These are phyloP conservation scores for Drosophila buzzatii DNA, from an alignment of 2,888 invertebrate genomes.

Conservation along the genomic window DNA sequence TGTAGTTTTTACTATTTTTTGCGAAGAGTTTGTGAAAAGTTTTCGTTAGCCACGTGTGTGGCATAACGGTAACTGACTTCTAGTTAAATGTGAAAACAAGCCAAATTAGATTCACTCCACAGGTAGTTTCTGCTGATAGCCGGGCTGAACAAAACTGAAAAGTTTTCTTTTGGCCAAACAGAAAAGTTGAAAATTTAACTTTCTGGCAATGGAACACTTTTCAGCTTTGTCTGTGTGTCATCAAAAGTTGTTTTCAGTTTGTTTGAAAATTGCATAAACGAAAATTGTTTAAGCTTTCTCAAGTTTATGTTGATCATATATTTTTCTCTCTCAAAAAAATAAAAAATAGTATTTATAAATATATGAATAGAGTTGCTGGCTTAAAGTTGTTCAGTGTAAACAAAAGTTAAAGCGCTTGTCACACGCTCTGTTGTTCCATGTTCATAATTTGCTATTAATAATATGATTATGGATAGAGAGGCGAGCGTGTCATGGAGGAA, in stretches of 20 bases:
- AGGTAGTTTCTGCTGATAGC: slow-evolving; percentile 36
- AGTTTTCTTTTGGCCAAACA: slow-evolving; percentile 28
- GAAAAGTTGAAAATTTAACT: slow-evolving; percentile 38
- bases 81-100: slow-evolving; percentile 24
- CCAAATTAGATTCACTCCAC: slow-evolving; percentile 49
- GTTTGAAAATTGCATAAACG: slow-evolving; percentile 33
- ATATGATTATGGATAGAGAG: slow-evolving; percentile 45
- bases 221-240: slow-evolving; percentile 24
- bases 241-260: slow-evolving; percentile 31
- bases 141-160: slow-evolving; percentile 27
- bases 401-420: neutral
- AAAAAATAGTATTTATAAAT: neutral
- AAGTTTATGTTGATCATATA: slow-evolving; percentile 12
- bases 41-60: slow-evolving; percentile 12
- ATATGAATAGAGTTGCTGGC: neutral
- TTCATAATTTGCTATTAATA: slow-evolving; percentile 55
- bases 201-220: slow-evolving; percentile 27
- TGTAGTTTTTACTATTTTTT: neutral
- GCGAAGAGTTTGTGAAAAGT: slow-evolving; percentile 13
- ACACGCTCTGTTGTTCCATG: neutral
- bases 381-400: slow-evolving; percentile 6
- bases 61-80: slow-evolving; percentile 19
- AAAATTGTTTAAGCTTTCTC: slow-evolving; percentile 30
- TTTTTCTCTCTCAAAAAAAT: neutral
- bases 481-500: neutral